Conservation (phyloP, 2,888 invertebrate genomes). For the Caenorhabditis angaria region DNA sequence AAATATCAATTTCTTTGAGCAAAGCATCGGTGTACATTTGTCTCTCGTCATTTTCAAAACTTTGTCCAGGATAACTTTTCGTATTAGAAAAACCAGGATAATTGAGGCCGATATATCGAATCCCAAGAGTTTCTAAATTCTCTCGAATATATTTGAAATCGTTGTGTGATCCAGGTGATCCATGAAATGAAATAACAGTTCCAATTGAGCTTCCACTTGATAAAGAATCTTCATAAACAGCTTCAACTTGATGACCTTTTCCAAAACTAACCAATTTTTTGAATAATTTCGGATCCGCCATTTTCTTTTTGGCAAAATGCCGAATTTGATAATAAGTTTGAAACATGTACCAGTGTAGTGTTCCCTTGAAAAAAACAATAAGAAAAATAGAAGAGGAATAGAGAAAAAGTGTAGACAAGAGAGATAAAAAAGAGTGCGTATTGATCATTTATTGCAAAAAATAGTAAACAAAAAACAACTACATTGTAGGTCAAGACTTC, state of each 20-base stretch:
- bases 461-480: background rate
- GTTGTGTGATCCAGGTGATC: constrained; percentile 58
- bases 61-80: constrained; percentile 20
- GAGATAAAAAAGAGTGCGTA: background rate
- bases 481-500: too few species aligned
- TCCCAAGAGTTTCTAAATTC: constrained; percentile 32
- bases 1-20: constrained; percentile 33
- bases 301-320: constrained; percentile 9
- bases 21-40: constrained; percentile 48
- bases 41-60: constrained; percentile 43
- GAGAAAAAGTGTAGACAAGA: background rate
- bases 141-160: constrained; percentile 57
- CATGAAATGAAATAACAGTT: constrained; percentile 54
- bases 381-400: background rate
- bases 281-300: constrained; percentile 19
- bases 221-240: constrained; percentile 46
- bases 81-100: constrained; percentile 51
- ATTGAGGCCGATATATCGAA: constrained; percentile 57
- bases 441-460: background rate
- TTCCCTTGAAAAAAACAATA: background rate
- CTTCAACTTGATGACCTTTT: constrained; percentile 23
- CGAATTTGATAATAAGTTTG: background rate
- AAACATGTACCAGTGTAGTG: background rate
- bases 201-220: constrained; percentile 45
- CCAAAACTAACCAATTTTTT: constrained; percentile 21